Conservation (phyloP, 2,888 invertebrate genomes). For the Eudemis profundana region DNA sequence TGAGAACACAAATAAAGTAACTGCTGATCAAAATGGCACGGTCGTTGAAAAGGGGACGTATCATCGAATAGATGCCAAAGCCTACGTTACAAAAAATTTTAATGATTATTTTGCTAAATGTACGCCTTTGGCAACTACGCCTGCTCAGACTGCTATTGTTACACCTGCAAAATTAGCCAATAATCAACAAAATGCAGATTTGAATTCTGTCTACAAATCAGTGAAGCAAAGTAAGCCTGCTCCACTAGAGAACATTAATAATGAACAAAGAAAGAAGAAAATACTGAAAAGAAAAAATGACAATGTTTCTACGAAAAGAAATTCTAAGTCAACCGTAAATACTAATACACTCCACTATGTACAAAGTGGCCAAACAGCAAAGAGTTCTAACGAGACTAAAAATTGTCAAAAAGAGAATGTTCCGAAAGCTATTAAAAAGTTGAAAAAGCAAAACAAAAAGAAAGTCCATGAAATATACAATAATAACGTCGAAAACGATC, state of each 20-base stretch:
- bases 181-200: not conserved
- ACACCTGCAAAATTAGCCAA: not conserved
- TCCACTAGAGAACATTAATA: not conserved
- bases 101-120: slow-evolving; percentile 5
- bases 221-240: not conserved
- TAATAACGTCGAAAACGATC: slow-evolving; percentile 50
- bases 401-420: not conserved
- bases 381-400: not conserved
- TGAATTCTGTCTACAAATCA: not conserved
- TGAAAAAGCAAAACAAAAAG: not conserved
- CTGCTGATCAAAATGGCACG: not conserved
- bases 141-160: not conserved
- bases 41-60: slow-evolving; percentile 4
- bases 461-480: slow-evolving; percentile 26
- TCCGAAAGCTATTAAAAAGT: slow-evolving; percentile 11
- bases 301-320: not conserved
- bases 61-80: slow-evolving; percentile 27
- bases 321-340: not conserved
- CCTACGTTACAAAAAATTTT: not conserved
- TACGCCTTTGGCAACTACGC: not conserved
- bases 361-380: not conserved
- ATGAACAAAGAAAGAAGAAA: not conserved
- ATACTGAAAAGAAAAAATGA: not conserved
- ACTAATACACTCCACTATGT: not conserved
- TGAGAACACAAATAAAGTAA: not conserved